These are phyloP conservation scores for Centruroides vittatus DNA, from an alignment of 1,140 invertebrate genomes.

Conservation along the genomic window DNA sequence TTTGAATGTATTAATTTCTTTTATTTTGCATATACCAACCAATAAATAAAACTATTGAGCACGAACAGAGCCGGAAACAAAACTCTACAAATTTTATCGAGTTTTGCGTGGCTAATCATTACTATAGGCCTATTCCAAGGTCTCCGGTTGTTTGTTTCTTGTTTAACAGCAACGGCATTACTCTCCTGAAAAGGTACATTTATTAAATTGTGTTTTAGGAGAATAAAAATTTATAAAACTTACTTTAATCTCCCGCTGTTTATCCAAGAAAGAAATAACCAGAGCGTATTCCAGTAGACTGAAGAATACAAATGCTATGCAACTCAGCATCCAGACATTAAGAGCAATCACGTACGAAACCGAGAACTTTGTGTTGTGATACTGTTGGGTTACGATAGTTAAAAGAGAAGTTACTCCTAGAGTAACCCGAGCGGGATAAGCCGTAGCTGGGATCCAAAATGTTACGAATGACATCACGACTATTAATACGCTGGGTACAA, in stretches of 20 bases:
- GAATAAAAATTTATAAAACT: too few species aligned
- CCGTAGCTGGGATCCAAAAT: conserved; percentile 18
- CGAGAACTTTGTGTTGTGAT: conserved; percentile 26
- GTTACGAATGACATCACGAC: conserved; percentile 17
- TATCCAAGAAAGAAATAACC: conserved; percentile 81
- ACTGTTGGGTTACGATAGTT: conserved; percentile 50
- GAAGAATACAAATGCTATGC: conserved; percentile 72
- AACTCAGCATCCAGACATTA: conserved; percentile 40
- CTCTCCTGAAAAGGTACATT: too few species aligned
- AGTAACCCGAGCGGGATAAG: conserved; percentile 25
- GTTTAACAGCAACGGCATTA: too few species aligned
- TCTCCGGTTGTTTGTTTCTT: too few species aligned
- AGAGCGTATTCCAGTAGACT: conserved; percentile 71
- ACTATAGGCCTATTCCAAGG: too few species aligned
- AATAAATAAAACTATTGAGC: too few species aligned
- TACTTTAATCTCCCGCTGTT: conserved; percentile 2
- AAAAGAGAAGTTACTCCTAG: conserved; percentile 43
- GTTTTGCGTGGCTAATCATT: too few species aligned
- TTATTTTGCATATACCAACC: too few species aligned
- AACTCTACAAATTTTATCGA: too few species aligned
- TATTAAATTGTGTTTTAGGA: too few species aligned
- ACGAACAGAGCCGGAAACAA: too few species aligned
- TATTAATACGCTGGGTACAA: conserved; percentile 16
- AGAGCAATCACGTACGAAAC: conserved; percentile 40
- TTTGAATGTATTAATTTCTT: too few species aligned